Evolutionary conservation across 1,140 invertebrate species (phyloP).

Genomic region (Paramacrobiotus metropolitanus): DNA sequence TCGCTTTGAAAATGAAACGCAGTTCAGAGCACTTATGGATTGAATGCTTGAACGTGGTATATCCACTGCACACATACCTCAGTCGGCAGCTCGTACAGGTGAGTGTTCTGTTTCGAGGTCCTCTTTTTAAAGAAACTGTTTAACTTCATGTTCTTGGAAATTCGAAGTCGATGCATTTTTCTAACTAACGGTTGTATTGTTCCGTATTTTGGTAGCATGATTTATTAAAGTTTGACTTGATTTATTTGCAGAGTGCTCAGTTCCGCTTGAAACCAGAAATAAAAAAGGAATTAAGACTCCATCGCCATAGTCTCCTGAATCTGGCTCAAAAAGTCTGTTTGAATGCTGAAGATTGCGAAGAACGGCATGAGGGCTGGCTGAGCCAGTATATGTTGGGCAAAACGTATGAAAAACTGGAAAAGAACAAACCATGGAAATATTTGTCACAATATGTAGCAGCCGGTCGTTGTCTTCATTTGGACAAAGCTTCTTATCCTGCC

Average conservation of each 20-base stretch:
- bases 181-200: too few relatives aligned
- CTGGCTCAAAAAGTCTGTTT: conserved; percentile 49
- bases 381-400: conserved; percentile 80
- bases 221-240: too few relatives aligned
- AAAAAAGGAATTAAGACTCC: conserved; percentile 42
- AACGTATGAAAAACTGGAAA: conserved; percentile 50
- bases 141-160: too few relatives aligned
- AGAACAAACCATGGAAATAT: conserved; percentile 41
- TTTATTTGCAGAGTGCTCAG: conserved; percentile 22
- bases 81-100: conserved; percentile 52
- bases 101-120: conserved; percentile 6
- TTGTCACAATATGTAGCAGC: conserved; percentile 49
- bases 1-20: conserved; percentile 40
- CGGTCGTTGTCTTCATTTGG: conserved; percentile 43
- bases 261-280: conserved; percentile 33
- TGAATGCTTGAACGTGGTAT: conserved; percentile 63
- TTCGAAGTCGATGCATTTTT: too few relatives aligned
- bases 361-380: conserved; percentile 40
- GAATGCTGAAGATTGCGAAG: conserved; percentile 41
- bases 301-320: conserved; percentile 49
- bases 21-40: conserved; percentile 36
- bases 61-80: conserved; percentile 61
- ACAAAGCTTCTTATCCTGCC: conserved; percentile 54
- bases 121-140: conserved; percentile 6
- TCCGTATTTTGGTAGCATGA: too few relatives aligned